Evolutionary conservation across 2,888 invertebrate genomes (phyloP).

Genomic region (Julus scanicus): DNA sequence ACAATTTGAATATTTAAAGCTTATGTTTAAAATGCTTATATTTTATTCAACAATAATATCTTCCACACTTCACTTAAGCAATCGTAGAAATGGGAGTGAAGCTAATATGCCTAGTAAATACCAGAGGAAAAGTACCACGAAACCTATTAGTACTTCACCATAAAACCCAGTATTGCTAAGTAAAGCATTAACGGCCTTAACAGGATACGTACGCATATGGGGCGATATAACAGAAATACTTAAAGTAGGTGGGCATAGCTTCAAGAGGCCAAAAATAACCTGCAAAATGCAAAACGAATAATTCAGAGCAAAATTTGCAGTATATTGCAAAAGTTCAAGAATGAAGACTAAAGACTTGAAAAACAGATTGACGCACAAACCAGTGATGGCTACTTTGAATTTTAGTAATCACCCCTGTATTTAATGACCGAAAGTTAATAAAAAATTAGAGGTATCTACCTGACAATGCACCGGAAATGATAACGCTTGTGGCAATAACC

Average conservation of each 20-base stretch:
- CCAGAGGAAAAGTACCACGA: neutral
- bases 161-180: neutral
- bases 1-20: too few species aligned
- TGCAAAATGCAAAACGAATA: neutral
- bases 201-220: neutral
- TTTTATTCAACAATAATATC: neutral
- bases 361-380: too few species aligned
- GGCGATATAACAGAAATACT: slow-evolving; percentile 10
- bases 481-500: neutral
- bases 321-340: too few species aligned
- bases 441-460: neutral
- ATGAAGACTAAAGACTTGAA: too few species aligned
- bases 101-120: neutral
- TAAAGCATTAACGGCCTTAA: neutral
- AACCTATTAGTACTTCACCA: neutral
- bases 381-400: neutral
- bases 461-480: neutral
- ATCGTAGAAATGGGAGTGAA: neutral
- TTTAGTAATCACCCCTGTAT: too few species aligned
- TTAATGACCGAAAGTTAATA: too few species aligned
- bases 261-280: neutral
- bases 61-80: neutral
- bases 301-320: too few species aligned
- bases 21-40: too few species aligned
- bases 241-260: neutral